Evolutionary conservation across 2,888 invertebrate species (phyloP).

Genomic region (Troides helena): DNA sequence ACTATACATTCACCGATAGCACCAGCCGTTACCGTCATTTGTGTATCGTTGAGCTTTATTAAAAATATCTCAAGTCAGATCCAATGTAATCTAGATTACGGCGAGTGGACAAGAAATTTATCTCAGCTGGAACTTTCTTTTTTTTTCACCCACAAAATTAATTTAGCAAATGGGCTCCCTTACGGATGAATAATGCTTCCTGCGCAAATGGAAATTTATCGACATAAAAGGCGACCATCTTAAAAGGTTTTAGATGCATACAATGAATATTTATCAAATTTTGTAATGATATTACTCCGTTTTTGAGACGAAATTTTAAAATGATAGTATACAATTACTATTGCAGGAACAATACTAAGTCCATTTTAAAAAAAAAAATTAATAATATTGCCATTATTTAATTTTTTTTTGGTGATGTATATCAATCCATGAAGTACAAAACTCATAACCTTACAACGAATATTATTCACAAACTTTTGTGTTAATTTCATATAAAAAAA

Average conservation of each 20-base stretch:
- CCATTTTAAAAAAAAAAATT: no score
- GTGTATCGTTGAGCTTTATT: not conserved
- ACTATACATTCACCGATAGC: not conserved
- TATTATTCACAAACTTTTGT: no score
- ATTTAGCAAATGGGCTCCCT: constrained; percentile 26
- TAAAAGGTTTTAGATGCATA: constrained; percentile 18
- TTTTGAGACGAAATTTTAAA: no score
- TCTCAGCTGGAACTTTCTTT: constrained; percentile 19
- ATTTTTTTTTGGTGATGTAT: no score
- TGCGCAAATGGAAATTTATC: constrained; percentile 25
- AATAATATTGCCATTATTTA: no score
- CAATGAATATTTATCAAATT: not conserved
- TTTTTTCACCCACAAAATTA: constrained; percentile 28
- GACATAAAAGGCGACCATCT: constrained; percentile 16
- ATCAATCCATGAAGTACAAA: no score
- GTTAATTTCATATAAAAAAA: no score
- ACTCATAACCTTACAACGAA: no score
- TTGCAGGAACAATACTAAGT: no score
- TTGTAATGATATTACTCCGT: not conserved
- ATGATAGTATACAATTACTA: no score
- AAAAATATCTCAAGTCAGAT: constrained; percentile 13
- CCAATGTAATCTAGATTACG: constrained; percentile 26
- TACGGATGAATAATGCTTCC: constrained; percentile 25
- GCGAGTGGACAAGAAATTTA: constrained; percentile 24
- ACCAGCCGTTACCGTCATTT: not conserved